These are phyloP conservation scores for Siphonodentalium dalli DNA, from an alignment of 2,888 invertebrate genomes.

Conservation along the genomic window DNA sequence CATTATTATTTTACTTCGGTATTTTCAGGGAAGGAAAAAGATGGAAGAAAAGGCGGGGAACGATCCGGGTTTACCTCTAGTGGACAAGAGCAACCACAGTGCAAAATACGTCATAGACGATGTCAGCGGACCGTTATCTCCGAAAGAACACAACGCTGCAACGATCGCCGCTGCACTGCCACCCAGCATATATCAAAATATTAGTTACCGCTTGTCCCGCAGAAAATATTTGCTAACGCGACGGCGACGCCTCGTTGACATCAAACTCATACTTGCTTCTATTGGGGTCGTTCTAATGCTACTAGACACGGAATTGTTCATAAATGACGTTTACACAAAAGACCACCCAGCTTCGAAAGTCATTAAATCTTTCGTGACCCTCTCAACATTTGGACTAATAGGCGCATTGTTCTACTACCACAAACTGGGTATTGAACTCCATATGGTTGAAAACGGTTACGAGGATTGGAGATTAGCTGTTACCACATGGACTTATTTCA, in stretches of 20 bases:
- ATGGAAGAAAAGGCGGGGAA: constrained; percentile 25
- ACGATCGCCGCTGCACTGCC: constrained; percentile 16
- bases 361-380: constrained; percentile 38
- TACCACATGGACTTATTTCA: constrained; percentile 33
- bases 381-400: constrained; percentile 37
- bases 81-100: constrained; percentile 36
- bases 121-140: constrained; percentile 16
- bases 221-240: constrained; percentile 39
- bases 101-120: constrained; percentile 40
- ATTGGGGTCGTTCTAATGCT: constrained; percentile 46
- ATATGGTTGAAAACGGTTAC: constrained; percentile 47
- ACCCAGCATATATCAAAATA: constrained; percentile 38
- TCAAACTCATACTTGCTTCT: constrained; percentile 38
- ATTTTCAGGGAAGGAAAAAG: constrained; percentile 17
- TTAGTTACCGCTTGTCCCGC: constrained; percentile 42
- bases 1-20: no score
- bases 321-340: constrained; percentile 34
- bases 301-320: constrained; percentile 42
- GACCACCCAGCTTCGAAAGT: constrained; percentile 32
- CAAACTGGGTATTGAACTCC: constrained; percentile 37
- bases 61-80: constrained; percentile 49
- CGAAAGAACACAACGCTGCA: constrained; percentile 15
- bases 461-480: constrained; percentile 49
- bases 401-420: constrained; percentile 37
- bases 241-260: constrained; percentile 38